Evolutionary conservation across 2,888 invertebrate genomes (phyloP).

Genomic region (Spilosoma lubricipeda): DNA sequence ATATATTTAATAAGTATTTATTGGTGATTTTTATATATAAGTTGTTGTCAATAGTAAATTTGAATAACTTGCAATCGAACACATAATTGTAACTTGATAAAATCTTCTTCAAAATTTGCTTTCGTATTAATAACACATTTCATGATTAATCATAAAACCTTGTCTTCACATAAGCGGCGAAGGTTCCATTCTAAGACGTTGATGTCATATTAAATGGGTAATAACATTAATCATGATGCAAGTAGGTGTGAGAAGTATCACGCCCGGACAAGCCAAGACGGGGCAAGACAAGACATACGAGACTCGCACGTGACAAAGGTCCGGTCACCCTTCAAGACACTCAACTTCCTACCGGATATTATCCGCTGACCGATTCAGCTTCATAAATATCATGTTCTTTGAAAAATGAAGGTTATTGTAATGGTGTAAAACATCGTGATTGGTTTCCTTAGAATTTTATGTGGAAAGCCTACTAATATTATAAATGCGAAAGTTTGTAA

Average conservation of each 20-base stretch:
- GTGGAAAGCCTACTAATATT: too few species aligned
- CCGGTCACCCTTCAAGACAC: constrained; percentile 64
- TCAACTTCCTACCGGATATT: constrained; percentile 53
- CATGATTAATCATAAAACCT: constrained; percentile 25
- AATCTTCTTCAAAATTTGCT: not conserved
- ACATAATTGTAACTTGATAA: not conserved
- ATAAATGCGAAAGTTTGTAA: too few species aligned
- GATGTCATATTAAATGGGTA: constrained; percentile 39
- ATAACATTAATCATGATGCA: constrained; percentile 48
- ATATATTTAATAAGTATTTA: not conserved
- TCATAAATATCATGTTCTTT: constrained; percentile 35
- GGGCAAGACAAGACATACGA: constrained; percentile 49
- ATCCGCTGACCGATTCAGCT: constrained; percentile 48
- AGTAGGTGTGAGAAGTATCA: constrained; percentile 49
- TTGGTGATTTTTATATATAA: not conserved
- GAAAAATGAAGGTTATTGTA: constrained; percentile 39
- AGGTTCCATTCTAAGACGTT: constrained; percentile 36
- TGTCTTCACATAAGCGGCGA: constrained; percentile 24
- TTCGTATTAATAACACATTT: not conserved
- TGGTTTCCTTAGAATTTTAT: constrained; percentile 16
- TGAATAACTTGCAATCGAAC: not conserved
- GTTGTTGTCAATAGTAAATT: not conserved
- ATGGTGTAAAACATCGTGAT: constrained; percentile 18
- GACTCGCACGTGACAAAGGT: constrained; percentile 51
- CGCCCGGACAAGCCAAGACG: constrained; percentile 41